phyloP scores from a whole-genome alignment of 2,888 invertebrate species.

The Crematogaster levior region DNA sequence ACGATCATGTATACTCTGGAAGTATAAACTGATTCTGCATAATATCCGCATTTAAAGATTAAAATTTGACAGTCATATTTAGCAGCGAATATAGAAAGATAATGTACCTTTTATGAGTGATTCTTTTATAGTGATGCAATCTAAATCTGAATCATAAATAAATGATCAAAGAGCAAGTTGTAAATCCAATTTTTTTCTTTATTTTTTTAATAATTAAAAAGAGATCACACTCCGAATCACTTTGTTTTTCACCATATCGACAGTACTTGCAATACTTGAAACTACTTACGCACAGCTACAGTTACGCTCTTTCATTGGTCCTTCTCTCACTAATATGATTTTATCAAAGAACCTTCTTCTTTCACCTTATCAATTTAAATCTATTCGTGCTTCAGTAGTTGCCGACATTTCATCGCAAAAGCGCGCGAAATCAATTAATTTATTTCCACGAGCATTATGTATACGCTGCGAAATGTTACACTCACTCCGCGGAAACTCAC shows the following conservation, averaged over 20 bases:
- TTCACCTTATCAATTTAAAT: neutral
- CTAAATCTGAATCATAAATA: neutral
- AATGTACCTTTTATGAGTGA: neutral
- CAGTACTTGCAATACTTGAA: neutral
- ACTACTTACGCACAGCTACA: neutral
- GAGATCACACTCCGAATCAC: too few relatives aligned
- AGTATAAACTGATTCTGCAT: neutral
- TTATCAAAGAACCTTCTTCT: neutral
- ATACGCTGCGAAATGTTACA: conserved; percentile 14
- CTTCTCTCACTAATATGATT: neutral
- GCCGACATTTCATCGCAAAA: neutral
- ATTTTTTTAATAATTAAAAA: neutral
- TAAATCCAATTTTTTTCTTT: neutral
- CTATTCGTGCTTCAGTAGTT: neutral
- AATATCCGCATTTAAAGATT: neutral
- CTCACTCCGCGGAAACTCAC: neutral
- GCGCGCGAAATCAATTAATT: conserved; percentile 7
- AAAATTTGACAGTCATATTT: neutral
- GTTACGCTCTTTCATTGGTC: neutral
- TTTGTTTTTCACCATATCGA: neutral
- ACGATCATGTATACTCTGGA: neutral
- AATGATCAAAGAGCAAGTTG: neutral
- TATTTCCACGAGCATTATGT: neutral
- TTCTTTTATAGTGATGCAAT: neutral
- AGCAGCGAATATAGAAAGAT: neutral